Evolutionary conservation across 2,797 vertebrate genomes (phyloP).

Genomic region (Sebastes miniatus): DNA sequence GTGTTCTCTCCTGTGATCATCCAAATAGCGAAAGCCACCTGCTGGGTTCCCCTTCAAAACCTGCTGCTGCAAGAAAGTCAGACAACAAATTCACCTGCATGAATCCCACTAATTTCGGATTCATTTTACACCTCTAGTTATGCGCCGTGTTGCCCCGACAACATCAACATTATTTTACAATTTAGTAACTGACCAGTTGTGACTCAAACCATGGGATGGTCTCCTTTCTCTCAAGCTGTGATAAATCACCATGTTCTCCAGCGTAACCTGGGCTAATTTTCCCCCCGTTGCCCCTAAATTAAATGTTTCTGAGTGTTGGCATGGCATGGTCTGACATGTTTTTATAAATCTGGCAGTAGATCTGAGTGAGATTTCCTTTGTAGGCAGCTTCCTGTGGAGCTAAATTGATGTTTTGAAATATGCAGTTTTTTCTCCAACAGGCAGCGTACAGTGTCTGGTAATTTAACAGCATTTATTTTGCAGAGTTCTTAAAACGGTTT

Average conservation of each 20-base stretch:
- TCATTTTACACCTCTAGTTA: background rate
- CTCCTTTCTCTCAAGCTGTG: background rate
- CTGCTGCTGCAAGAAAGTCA: conserved; percentile 1
- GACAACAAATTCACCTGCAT: conserved; percentile 2
- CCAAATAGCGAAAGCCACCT: conserved; percentile 32
- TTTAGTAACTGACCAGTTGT: background rate
- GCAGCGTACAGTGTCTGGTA: conserved; percentile 7
- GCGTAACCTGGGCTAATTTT: conserved; percentile 17
- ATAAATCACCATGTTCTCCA: conserved; percentile 1
- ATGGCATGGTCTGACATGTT: conserved; percentile 3
- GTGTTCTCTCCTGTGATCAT: conserved; percentile 47
- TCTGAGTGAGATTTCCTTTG: conserved; percentile 26
- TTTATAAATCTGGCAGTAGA: conserved; percentile 40
- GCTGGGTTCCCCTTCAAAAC: conserved; percentile 38
- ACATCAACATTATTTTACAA: background rate
- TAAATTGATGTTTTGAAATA: conserved; percentile 39
- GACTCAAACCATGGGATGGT: background rate
- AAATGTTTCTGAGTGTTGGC: conserved; percentile 17
- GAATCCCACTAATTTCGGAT: background rate
- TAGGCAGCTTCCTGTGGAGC: conserved; percentile 32
- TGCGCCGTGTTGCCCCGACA: background rate
- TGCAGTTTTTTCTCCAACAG: background rate
- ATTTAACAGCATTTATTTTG: conserved; percentile 33
- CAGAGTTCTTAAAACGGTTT: conserved; percentile 14
- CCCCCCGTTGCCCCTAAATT: conserved; percentile 1